A percentile compares a stretch with the other conserved stretches of the same genome.
phyloP scores from a whole-genome alignment of 2,888 invertebrate species.

The Petrolisthes cinctipes region DNA sequence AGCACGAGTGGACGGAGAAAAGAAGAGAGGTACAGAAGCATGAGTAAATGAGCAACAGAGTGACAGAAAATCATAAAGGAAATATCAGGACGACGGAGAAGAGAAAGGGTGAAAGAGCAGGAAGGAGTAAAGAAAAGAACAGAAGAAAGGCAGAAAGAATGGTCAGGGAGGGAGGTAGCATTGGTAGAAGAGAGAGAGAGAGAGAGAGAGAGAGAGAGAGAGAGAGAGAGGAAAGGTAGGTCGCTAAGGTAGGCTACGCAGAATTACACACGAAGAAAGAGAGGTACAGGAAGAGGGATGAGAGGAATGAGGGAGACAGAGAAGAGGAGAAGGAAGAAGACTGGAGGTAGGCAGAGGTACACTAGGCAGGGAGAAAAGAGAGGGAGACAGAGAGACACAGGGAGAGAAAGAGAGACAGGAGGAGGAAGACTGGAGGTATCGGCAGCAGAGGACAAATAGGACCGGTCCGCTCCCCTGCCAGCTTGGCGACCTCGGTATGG shows the following conservation, averaged over 20 bases:
- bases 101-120: too few relatives aligned
- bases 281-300: background rate
- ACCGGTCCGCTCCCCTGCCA: slow-evolving; percentile 20
- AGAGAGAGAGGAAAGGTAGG: background rate
- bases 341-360: background rate
- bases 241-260: background rate
- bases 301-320: background rate
- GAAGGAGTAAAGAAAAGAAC: too few relatives aligned
- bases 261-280: too few relatives aligned
- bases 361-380: background rate
- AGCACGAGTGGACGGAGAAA: background rate
- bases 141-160: too few relatives aligned
- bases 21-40: background rate
- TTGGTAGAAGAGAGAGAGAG: background rate
- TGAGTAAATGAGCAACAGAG: background rate
- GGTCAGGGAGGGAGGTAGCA: background rate
- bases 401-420: background rate
- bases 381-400: slow-evolving; percentile 23
- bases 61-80: background rate
- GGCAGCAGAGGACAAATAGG: slow-evolving; percentile 49
- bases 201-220: slow-evolving; percentile 22
- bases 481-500: slow-evolving; percentile 64
- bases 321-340: background rate
- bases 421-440: slow-evolving; percentile 34
- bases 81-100: too few relatives aligned